These are phyloP conservation scores for Nothocercus nigrocapillus DNA, from an alignment of 2,113 vertebrate genomes.

Conservation along the genomic window DNA sequence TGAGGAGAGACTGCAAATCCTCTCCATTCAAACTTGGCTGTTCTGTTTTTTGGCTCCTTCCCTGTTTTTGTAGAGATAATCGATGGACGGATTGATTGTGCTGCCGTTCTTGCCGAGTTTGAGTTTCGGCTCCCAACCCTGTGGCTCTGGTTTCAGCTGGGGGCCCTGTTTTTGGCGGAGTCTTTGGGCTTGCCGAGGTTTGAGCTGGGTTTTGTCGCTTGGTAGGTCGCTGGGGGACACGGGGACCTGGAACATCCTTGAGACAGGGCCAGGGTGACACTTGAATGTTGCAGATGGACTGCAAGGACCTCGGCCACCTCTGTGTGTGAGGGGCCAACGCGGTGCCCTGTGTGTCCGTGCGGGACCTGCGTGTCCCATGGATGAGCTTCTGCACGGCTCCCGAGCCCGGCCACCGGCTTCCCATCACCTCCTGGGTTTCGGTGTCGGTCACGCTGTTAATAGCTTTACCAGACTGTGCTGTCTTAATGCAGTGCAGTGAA, in stretches of 20 bases:
- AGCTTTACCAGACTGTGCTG: constrained; percentile 11
- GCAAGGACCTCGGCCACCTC: neutral
- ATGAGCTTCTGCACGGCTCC: neutral
- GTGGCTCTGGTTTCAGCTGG: accelerated
- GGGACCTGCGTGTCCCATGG: neutral
- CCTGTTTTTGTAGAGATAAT: neutral
- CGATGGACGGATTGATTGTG: neutral
- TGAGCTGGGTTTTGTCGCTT: neutral
- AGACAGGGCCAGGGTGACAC: neutral
- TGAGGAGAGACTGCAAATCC: constrained; percentile 41
- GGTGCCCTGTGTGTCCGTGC: too few relatives aligned
- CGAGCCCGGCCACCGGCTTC: neutral
- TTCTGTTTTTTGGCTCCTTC: neutral
- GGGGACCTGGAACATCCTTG: neutral
- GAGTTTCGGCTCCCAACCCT: accelerated
- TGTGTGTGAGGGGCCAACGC: neutral
- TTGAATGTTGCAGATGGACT: accelerated
- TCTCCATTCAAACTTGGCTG: neutral
- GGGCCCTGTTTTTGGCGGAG: accelerated
- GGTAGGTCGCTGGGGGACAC: accelerated
- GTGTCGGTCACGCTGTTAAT: neutral
- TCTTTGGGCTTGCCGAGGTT: neutral
- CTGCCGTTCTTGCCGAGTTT: neutral
- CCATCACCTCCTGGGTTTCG: neutral
- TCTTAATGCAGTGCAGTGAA: neutral